Evolutionary conservation across 2,113 vertebrate genomes (phyloP), one percentile per base, ranked within the genome.

Genomic region (Oreocharis arfaki): DNA sequence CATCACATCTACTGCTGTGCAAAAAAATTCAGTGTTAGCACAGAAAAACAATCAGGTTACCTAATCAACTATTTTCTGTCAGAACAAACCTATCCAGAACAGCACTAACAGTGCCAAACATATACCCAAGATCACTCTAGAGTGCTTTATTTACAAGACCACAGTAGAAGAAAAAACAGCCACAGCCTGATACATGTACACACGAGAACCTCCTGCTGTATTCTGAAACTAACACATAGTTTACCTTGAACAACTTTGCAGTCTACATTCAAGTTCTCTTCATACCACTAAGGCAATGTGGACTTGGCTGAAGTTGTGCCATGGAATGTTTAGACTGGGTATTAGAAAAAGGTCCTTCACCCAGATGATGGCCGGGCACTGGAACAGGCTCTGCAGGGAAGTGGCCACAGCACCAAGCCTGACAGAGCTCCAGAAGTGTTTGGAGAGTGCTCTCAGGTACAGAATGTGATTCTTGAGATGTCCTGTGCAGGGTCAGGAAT

Each of bases 251-350:
- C 33, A 56, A 23, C 10, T 81, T 68, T 24, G 22, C 30, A 28
- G 16, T 20, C 59, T 59, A 11, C 15, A 2, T 30, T 61, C 23
- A 60, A 33, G 41, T 37, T 78, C 41, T 60, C 46, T 27, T 70
- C 37, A 22, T 28, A 26, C 8, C 3, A 1, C 18, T 21, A 24
- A 5, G 11, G 7, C 22, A 42, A 69, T 0, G 1, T 4, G 11
- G 47, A 39, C 46, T 41, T 11, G 20, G 6, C 52, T 57, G 28
- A 68, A 57, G 17, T 3, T 56, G 18, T 27, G 22, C 12, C 42
- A 16, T 7, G 63, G n/a, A 16, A 56, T 5, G 21, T 56, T 80
- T 26, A 37, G 61, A 8, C 4, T 21, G n/a, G 13, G 2, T 33
- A 7, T 46, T 10, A 67, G 41, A 4, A 37, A 67, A 46, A 46